Evolutionary conservation across 2,888 invertebrate genomes (phyloP), one percentile per base, ranked within the genome.

Genomic region (Drosophila infuscata): DNA sequence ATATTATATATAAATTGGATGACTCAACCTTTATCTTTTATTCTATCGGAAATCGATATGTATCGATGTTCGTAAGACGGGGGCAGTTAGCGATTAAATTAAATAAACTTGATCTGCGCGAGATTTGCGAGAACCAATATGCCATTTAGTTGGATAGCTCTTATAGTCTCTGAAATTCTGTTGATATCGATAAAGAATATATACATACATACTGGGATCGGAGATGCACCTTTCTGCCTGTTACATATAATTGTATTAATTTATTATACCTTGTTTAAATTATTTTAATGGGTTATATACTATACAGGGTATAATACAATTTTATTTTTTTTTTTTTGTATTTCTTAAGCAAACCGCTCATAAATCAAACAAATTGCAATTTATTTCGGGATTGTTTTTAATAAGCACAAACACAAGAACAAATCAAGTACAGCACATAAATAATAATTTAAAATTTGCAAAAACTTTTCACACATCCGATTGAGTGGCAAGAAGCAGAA

Each of bases 391-490:
- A 51, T n/a, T 51, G 30, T 32, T 51, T 17, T 30, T 51, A 30
- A 52, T 61, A 29, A 41, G 30, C 17, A 38, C 41, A 41, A 12
- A 49, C 30, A 29, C 30, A 36, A 36, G n/a, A 29, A 5, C 20
- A 35, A 46, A 35, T 15, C 11, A 35, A 48, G n/a, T 3, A n/a
- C 5, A 25, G 17, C 48, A 36, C 20, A 17, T 12, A 29, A 58
- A 46, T 33, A 12, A 38, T 41, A 36, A 46, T 8, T 46, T 25
- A 8, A 15, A 46, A 25, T 63, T 38, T 25, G 46, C 12, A 32
- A 30, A 62, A 3, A 36, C 36, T 66, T 46, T 36, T 62, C 46
- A 25, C 53, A 33, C 25, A 48, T 54, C 17, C n/a, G 29, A 25
- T 59, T 29, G 12, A 35, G 43, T 6, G 17, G 25, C 12, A 25